Evolutionary conservation across 2,797 vertebrate genomes (phyloP), one percentile per base, ranked within the genome.

Genomic region (Chloroceryle inda): DNA sequence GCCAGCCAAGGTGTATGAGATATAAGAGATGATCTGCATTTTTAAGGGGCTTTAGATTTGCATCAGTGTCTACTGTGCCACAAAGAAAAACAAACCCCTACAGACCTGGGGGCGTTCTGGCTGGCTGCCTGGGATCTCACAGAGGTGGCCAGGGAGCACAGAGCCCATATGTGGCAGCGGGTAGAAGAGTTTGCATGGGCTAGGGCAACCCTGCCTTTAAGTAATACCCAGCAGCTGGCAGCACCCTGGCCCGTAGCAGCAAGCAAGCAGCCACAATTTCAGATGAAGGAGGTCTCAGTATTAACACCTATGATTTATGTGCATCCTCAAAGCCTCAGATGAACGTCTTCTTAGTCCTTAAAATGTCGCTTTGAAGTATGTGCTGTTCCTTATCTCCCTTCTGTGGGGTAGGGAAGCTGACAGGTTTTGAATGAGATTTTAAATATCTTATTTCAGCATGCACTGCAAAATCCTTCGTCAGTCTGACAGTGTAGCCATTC

Each of bases 151-250:
- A 3, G 26, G 29, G 31, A 35, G 13, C 55, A 24, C 10, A 12
- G 64, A 83, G 13, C 22, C 56, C 8, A 0, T 20, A 3, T 0
- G 0, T 6, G 21, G 45, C 62, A 47, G 15, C 0, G 1, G 26
- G 19, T 13, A 73, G 49, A 26, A 55, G 56, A 35, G 27, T 72
- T 89, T 35, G 16, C 33, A 24, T 0, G 1, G 31, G 6, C 7
- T 2, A 69, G 89, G 29, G 56, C 38, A 47, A 4, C 26, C 0
- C 5, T 5, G 21, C 49, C 31, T 88, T 68, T 27, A 13, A 78
- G 47, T 11, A 38, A 49, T 2, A 56, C 33, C 56, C 38, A 4
- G 52, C 6, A 49, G 37, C 81, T 2, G 0, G 35, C 68, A 62
- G 56, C 0, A 0, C 29, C 37, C 63, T 35, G 73, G 61, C 37